Conservation (phyloP, 2,797 vertebrate species). For the Melopsittacus undulatus region DNA sequence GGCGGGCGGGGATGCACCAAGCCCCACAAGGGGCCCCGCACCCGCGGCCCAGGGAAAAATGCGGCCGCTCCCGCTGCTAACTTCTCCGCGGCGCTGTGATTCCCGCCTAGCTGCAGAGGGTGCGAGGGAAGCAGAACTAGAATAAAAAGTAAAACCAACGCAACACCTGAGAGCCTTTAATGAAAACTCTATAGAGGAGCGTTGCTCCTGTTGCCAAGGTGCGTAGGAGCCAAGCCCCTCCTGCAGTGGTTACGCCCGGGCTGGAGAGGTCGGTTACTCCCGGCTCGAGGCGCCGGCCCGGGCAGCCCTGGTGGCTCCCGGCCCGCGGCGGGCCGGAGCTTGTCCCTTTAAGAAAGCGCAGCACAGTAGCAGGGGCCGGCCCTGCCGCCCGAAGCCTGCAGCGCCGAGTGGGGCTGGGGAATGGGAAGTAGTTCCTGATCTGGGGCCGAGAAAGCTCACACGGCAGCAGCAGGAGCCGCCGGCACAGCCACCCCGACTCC, state of each 20-base stretch:
- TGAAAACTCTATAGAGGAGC: fast-evolving
- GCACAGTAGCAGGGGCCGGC: conserved; percentile 51
- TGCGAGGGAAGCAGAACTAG: not conserved
- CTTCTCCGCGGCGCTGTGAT: fast-evolving
- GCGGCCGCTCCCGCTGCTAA: no score
- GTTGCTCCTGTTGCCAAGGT: not conserved
- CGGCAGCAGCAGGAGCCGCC: not conserved
- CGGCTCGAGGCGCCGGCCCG: not conserved
- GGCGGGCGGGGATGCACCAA: fast-evolving
- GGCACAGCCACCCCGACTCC: not conserved
- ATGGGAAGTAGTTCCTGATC: conserved; percentile 60
- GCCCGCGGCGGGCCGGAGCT: not conserved
- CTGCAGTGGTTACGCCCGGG: not conserved
- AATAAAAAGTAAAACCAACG: not conserved
- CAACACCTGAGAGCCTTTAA: not conserved
- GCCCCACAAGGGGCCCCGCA: not conserved
- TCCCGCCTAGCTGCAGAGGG: not conserved
- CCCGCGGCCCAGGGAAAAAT: fast-evolving
- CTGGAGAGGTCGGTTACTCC: fast-evolving
- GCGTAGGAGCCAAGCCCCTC: fast-evolving
- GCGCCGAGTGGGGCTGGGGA: conserved; percentile 28
- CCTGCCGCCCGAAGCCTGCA: conserved; percentile 49
- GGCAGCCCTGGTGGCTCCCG: not conserved
- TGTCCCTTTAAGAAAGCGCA: conserved; percentile 76
- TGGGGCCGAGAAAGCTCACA: not conserved